Evolutionary conservation across 2,113 vertebrate species (phyloP).

Genomic region (Ptilorrhoa leucosticta): DNA sequence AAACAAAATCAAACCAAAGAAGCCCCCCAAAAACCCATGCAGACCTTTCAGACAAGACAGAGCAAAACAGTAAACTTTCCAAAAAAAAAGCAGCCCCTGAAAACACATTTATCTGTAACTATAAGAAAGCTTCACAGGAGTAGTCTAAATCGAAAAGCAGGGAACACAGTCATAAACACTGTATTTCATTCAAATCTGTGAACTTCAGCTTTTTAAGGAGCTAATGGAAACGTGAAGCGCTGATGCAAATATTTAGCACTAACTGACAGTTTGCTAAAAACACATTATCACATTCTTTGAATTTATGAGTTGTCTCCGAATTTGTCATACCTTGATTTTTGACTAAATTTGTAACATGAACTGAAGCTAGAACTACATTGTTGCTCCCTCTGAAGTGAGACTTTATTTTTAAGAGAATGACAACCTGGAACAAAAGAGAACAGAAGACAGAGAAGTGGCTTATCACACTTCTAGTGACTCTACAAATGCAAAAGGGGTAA

Average conservation of each 20-base stretch:
- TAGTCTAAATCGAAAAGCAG: neutral
- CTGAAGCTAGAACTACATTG: neutral
- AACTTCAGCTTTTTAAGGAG: slow-evolving; percentile 27
- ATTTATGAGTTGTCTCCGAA: neutral
- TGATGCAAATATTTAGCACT: slow-evolving; percentile 43
- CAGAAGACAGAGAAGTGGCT: neutral
- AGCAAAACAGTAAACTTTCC: neutral
- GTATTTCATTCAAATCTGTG: neutral
- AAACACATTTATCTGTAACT: neutral
- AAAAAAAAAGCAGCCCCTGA: neutral
- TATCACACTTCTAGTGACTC: neutral
- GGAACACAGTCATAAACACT: neutral
- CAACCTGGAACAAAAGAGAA: neutral
- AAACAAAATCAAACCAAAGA: neutral
- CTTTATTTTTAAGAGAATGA: neutral
- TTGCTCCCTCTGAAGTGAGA: neutral
- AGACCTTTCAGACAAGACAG: neutral
- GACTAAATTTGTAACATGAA: neutral
- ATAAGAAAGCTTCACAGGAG: neutral
- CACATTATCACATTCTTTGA: neutral
- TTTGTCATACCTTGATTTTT: slow-evolving; percentile 34
- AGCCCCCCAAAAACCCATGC: rapidly evolving
- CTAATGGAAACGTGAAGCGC: slow-evolving; percentile 30
- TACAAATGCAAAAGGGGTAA: neutral
- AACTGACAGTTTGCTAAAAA: slow-evolving; percentile 38